These are phyloP conservation scores for Chrysocyon brachyurus DNA, from an alignment of 2,797 vertebrate genomes.

Conservation along the genomic window DNA sequence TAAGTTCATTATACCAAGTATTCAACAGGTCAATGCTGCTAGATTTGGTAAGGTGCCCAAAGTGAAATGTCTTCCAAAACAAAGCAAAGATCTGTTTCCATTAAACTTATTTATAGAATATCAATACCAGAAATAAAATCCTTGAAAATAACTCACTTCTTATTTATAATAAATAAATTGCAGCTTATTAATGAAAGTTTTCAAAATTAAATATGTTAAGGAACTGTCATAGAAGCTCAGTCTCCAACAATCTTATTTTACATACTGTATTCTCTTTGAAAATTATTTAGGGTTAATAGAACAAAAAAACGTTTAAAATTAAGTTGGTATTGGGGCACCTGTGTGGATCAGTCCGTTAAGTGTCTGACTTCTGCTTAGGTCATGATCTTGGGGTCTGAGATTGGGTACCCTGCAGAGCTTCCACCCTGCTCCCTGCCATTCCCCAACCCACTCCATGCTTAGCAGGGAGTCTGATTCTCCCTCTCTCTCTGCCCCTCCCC, in stretches of 20 bases:
- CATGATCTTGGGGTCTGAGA: neutral
- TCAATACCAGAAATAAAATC: neutral
- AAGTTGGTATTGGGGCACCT: neutral
- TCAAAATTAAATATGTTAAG: slow-evolving; percentile 1
- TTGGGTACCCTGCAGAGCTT: no score
- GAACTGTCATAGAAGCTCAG: neutral
- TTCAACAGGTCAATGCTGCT: neutral
- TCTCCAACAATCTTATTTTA: neutral
- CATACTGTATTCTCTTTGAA: neutral
- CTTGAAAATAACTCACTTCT: neutral
- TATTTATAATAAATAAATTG: neutral
- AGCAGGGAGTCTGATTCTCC: neutral
- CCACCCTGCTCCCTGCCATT: no score
- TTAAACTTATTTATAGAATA: neutral
- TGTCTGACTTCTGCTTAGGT: neutral
- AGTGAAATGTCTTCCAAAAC: neutral
- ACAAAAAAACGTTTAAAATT: slow-evolving; percentile 40
- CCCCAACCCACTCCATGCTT: neutral
- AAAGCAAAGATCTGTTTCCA: neutral
- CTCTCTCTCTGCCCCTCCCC: neutral
- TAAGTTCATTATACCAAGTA: neutral
- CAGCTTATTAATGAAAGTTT: neutral
- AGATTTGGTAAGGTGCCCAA: neutral
- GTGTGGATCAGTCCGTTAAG: neutral
- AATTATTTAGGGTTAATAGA: slow-evolving; percentile 1